Conservation (phyloP, 2,113 vertebrate species). For the Grammomys dolichurus region DNA sequence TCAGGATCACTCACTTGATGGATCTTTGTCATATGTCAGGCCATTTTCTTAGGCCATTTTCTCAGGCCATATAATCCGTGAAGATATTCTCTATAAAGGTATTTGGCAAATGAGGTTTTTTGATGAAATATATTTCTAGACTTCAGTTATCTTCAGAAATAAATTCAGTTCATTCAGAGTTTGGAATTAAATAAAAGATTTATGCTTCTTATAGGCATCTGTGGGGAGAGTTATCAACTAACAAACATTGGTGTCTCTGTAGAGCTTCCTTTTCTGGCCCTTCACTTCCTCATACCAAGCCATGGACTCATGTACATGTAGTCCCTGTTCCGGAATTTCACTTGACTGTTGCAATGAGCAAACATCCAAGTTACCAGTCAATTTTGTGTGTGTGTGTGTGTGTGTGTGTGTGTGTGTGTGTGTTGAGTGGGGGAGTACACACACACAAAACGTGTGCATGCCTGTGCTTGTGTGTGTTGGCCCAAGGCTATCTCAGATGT, state of each 20-base stretch:
- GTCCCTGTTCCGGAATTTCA: background rate
- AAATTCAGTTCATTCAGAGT: slow-evolving; percentile 74
- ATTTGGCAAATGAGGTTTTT: slow-evolving; percentile 72
- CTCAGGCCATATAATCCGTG: slow-evolving; percentile 65
- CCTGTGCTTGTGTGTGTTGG: background rate
- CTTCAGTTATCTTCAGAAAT: slow-evolving; percentile 66
- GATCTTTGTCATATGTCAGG: slow-evolving; percentile 45
- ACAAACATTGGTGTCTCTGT: background rate
- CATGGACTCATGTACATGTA: background rate
- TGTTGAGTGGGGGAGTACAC: background rate
- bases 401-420: background rate
- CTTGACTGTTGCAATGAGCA: background rate
- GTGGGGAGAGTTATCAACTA: slow-evolving; percentile 67
- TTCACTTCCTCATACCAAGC: background rate
- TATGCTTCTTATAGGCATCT: slow-evolving; percentile 66
- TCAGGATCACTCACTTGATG: slow-evolving; percentile 18
- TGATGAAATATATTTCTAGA: slow-evolving; percentile 62
- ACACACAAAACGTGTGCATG: rapidly evolving
- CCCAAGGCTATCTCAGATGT: background rate
- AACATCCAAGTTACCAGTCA: background rate
- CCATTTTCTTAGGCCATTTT: slow-evolving; percentile 70
- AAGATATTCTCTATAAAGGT: slow-evolving; percentile 67
- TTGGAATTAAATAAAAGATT: slow-evolving; percentile 72
- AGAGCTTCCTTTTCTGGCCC: background rate
- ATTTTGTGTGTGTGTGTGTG: background rate